Evolutionary conservation across 1,140 invertebrate species (phyloP).

Genomic region (Monochamus saltuarius): DNA sequence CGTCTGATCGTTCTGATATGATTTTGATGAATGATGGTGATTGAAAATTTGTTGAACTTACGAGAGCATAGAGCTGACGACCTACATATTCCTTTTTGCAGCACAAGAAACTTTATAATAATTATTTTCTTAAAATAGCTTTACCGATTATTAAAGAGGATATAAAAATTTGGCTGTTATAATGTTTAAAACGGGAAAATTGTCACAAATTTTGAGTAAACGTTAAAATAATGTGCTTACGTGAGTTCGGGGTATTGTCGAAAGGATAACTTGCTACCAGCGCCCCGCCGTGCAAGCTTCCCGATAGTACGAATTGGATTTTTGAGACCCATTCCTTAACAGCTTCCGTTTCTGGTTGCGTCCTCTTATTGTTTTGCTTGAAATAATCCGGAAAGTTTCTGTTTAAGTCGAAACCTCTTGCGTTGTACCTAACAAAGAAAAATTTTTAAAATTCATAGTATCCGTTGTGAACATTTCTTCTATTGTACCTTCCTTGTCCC

Average conservation of each 20-base stretch:
- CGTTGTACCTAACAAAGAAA: constrained; percentile 72
- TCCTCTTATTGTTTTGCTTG: constrained; percentile 80
- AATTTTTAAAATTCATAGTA: neutral
- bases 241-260: constrained; percentile 87
- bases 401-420: constrained; percentile 85
- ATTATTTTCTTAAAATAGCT: constrained; percentile 25
- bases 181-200: no score
- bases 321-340: constrained; percentile 93
- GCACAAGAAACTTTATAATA: constrained; percentile 40
- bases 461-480: neutral
- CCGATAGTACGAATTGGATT: constrained; percentile 89
- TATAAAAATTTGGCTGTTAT: neutral
- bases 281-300: constrained; percentile 88
- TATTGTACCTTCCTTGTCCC: constrained; percentile 72
- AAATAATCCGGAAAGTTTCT: constrained; percentile 93
- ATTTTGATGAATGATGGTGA: no score
- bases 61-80: constrained; percentile 78
- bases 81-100: constrained; percentile 73
- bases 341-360: constrained; percentile 90
- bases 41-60: constrained; percentile 54
- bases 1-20: no score
- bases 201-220: no score
- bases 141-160: constrained; percentile 3
- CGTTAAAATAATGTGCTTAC: constrained; percentile 62
- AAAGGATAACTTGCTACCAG: constrained; percentile 91